Percentiles rank a stretch among this genome's conserved stretches.
phyloP scores from a whole-genome alignment of 2,888 invertebrate genomes.

The Cacoxenus indagator region DNA sequence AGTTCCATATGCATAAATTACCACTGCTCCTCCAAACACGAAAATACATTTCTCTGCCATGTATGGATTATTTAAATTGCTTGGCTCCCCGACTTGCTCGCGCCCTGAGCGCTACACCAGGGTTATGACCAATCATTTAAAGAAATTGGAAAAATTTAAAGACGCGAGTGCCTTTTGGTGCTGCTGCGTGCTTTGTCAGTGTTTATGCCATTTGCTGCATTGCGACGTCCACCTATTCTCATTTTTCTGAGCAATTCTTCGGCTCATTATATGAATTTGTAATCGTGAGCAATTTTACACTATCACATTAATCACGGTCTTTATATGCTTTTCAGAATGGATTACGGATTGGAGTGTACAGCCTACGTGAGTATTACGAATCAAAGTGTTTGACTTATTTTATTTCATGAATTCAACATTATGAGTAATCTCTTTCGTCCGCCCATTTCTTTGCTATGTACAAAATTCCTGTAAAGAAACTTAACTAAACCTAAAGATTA shows the following conservation, averaged over 20 bases:
- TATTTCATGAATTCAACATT: too few species aligned
- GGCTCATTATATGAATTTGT: neutral
- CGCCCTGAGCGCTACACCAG: neutral
- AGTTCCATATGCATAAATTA: conserved; percentile 45
- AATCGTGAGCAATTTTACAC: neutral
- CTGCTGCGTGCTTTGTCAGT: neutral
- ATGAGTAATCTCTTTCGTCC: too few species aligned
- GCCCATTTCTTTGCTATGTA: too few species aligned
- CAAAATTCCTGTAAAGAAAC: too few species aligned
- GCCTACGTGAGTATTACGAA: too few species aligned
- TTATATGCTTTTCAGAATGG: neutral
- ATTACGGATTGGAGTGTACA: too few species aligned
- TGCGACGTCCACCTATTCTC: neutral
- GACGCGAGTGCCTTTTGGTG: neutral
- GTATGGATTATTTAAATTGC: neutral
- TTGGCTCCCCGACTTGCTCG: neutral
- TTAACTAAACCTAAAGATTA: too few species aligned
- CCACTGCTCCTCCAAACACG: conserved; percentile 26
- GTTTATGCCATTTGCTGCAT: conserved; percentile 4
- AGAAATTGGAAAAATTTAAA: conserved; percentile 15
- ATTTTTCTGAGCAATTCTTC: neutral
- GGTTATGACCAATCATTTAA: neutral
- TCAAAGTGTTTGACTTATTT: too few species aligned
- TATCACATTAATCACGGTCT: neutral
- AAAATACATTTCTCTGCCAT: conserved; percentile 2